Conservation (phyloP, 2,113 vertebrate genomes). For the Psephotus haematonotus region DNA sequence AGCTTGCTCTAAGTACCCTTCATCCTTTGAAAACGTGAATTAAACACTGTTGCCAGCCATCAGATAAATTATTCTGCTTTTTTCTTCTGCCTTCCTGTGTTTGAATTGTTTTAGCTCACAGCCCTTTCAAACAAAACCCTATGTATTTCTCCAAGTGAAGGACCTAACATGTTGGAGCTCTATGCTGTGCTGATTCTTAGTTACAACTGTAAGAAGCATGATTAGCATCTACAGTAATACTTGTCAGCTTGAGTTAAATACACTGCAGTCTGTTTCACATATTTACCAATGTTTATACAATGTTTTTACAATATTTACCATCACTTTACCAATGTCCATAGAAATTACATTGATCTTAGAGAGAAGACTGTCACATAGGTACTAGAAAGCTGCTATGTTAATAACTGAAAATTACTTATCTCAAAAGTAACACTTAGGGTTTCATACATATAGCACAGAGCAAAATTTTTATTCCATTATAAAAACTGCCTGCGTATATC, state of each 20-base stretch:
- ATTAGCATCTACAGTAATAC: background rate
- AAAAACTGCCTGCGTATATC: background rate
- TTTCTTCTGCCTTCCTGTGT: background rate
- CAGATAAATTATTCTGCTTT: background rate
- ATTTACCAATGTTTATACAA: no score
- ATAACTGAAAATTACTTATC: background rate
- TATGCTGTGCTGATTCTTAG: background rate
- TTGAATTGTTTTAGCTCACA: background rate
- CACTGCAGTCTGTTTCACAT: background rate
- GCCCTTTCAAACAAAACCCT: accelerated
- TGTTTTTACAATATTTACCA: no score
- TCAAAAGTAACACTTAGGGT: background rate
- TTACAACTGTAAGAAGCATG: background rate
- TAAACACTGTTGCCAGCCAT: background rate
- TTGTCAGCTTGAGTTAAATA: background rate
- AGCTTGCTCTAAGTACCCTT: background rate
- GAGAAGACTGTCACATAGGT: background rate
- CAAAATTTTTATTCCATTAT: background rate
- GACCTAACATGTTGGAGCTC: accelerated
- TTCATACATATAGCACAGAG: background rate
- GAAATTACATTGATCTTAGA: background rate
- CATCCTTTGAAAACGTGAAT: background rate
- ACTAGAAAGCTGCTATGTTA: background rate
- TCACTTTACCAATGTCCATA: background rate
- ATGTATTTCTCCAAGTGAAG: background rate